Percentiles rank a stretch among this genome's conserved stretches.
phyloP scores from a whole-genome alignment of 2,888 invertebrate species.

The Coecobrya sp. region DNA sequence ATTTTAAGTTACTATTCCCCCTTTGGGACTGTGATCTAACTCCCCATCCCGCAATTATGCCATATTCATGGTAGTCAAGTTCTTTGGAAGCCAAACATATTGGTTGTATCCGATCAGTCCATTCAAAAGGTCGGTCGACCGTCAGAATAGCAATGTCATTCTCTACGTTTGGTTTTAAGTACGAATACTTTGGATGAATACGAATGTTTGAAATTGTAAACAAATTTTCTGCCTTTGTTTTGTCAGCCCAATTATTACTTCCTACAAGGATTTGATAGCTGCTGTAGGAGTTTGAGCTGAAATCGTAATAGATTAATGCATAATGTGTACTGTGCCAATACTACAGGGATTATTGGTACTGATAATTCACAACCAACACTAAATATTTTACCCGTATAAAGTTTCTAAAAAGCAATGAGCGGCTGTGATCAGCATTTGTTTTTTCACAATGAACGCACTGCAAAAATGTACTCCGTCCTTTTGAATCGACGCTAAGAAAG shows the following conservation, averaged over 20 bases:
- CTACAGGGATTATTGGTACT: too few relatives aligned
- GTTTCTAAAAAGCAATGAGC: conserved; percentile 76
- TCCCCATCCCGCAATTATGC: conserved; percentile 78
- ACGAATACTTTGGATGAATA: conserved; percentile 77
- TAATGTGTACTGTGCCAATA: too few relatives aligned
- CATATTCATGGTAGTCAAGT: background rate
- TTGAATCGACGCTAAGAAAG: conserved; percentile 80
- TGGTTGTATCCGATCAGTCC: conserved; percentile 70
- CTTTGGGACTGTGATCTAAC: conserved; percentile 39
- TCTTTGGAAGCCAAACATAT: conserved; percentile 71
- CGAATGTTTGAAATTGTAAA: conserved; percentile 39
- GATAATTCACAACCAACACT: too few relatives aligned
- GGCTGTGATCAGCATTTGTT: conserved; percentile 57
- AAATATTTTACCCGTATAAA: conserved; percentile 64
- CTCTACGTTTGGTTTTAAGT: conserved; percentile 77
- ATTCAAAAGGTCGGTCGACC: conserved; percentile 55
- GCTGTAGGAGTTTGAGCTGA: conserved; percentile 30
- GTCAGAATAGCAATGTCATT: conserved; percentile 80
- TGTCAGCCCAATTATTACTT: conserved; percentile 55
- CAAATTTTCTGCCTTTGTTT: background rate
- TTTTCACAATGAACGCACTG: conserved; percentile 68
- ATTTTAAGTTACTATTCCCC: conserved; percentile 36
- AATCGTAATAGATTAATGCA: too few relatives aligned
- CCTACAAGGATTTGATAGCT: conserved; percentile 59
- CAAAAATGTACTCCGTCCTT: conserved; percentile 75